Base-by-base conservation (phyloP, 2,113 vertebrate species). In the Redunca redunca region DNA sequence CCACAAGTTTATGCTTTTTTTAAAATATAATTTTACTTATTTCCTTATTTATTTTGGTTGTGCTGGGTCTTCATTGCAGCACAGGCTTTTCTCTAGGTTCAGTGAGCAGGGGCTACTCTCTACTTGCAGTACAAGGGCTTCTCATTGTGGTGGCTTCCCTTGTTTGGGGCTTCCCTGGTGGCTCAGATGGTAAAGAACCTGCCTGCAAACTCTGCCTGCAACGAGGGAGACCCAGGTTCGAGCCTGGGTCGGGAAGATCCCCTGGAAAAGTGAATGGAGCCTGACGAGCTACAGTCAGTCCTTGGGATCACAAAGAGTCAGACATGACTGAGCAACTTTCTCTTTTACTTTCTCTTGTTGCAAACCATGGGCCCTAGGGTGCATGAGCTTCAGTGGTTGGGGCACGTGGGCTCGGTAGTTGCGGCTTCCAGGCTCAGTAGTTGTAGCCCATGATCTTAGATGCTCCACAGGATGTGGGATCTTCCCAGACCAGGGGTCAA, bases 221-320 rank as follows among this genome's bases (percentile, higher is more conserved):
- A 40, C 0, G 0, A 40, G 23, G 23, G 40, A 77, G 21, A 77
- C 12, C 36, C 71, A 43, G 36, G 71, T 14, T 43, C 1, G 1
- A 43, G 71, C 23, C 40, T 77, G 71, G 71, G 40, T 43, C 25
- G 71, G 71, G 71, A 43, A 77, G 21, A 74, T 25, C 11, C 36
- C 11, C 71, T 43, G 36, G 71, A 25, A 25, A 43, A 43, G 12
- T 6, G 23, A 26, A 43, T 74, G 71, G 36, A 43, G 21, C 36
- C 71, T 43, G 36, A 43, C 0, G 23, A 26, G 71, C 23, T 77
- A 43, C 36, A 26, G 40, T 77, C 36, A 77, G 40, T 77, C 40
- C 71, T 25, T 26, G 36, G 71, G 71, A 77, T 43, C 71, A 43
- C 71, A 77, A 40, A 43, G 40, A 77, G 71, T 77, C 13, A 25